Evolutionary conservation across 2,888 invertebrate species (phyloP).

Genomic region (Lysandra coridon): DNA sequence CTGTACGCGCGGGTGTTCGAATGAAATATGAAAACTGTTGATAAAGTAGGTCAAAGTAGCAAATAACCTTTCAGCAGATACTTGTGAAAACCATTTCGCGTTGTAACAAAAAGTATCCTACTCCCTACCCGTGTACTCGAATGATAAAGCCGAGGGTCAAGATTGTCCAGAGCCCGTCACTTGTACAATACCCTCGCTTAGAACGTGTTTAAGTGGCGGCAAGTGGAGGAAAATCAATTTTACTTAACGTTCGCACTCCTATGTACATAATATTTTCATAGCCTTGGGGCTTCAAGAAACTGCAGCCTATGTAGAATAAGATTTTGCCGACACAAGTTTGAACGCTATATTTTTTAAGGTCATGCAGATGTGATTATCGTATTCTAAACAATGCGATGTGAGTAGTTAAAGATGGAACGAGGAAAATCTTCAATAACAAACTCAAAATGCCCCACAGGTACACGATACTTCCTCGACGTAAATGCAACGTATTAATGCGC

Average conservation of each 20-base stretch:
- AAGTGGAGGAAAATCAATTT: constrained; percentile 12
- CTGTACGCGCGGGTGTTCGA: neutral
- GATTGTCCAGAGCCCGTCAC: constrained; percentile 4
- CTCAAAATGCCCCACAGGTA: neutral
- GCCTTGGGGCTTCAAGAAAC: too few relatives aligned
- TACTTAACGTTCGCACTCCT: neutral
- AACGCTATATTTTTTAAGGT: too few relatives aligned
- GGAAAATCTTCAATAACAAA: neutral
- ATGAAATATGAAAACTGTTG: neutral
- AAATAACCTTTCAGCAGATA: neutral
- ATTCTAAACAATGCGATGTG: too few relatives aligned
- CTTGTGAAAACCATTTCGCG: neutral
- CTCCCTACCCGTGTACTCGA: neutral
- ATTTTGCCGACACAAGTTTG: too few relatives aligned
- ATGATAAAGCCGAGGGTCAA: constrained; percentile 13
- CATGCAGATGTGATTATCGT: too few relatives aligned
- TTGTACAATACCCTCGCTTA: constrained; percentile 13
- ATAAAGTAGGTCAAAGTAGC: neutral
- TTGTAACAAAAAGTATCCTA: constrained; percentile 2
- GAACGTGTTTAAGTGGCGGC: constrained; percentile 5
- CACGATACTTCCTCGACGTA: neutral
- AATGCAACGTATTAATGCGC: neutral
- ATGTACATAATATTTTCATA: neutral
- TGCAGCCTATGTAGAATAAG: too few relatives aligned
- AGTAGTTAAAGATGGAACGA: neutral